Base-by-base conservation (phyloP, 1,140 invertebrate genomes). In the Drosophila guanche region DNA sequence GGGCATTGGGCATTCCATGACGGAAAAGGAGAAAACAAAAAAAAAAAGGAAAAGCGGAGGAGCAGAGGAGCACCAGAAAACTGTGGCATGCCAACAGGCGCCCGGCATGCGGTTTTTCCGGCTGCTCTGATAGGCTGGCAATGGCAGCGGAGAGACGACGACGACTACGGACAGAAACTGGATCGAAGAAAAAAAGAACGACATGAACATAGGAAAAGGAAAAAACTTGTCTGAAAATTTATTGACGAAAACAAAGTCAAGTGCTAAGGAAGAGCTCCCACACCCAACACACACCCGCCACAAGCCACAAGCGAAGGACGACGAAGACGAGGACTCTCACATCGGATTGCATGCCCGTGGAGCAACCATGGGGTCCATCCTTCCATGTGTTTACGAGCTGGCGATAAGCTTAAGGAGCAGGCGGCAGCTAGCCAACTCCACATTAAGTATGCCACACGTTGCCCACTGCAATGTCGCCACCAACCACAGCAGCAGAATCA, bases 231-330 rank as follows among this genome's bases (percentile, higher is more conserved):
- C 68, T 63, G 29, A 83, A 37, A 83, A 83, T 83, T 83, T 83
- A 83, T 83, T 78, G 79, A 83, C 79, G 79, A 83, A 83, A 83
- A 83, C 79, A 83, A 83, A 83, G 79, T 83, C 79, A 83, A 83
- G 79, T 74, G 79, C 59, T 65, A 37, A 37, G 33, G 10, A 37
- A 37, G 70, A 78, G 63, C 59, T 66, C 56, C 68, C 42, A 50
- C 56, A 76, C 37, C 12, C 27, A 27, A 27, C 6, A 29, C 71
- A 50, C 29, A 2, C 7, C 29, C 10, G 8, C 3, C 29, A 33
- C 33, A 37, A 37, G 33, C 29, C 29, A 33, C 29, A 33, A 12
- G 10, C 33, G 33, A 37, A 37, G 33, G 33, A 37, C 33, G 29
- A 2, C 27, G 27, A 33, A 10, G 29, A 2, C 27, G 27, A 33